Evolutionary conservation across 37 sponge, comb jelly and placozoan species (phyloP), one percentile per base, ranked within the genome.

Genomic region (Eunapius fragilis): DNA sequence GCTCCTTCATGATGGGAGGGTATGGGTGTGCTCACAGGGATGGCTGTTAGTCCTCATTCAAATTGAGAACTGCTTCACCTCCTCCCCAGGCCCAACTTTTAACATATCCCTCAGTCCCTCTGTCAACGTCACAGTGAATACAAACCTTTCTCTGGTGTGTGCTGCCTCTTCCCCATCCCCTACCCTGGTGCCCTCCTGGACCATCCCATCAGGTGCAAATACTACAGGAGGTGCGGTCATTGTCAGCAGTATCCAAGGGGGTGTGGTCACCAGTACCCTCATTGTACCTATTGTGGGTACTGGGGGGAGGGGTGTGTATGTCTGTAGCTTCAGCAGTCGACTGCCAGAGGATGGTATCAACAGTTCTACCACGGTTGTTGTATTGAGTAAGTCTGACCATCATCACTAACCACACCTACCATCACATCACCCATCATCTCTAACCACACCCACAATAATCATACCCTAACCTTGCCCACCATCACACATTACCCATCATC

Each of bases 191-290:
- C 14, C 58, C 22, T 13, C 58, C 58, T 58, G 58, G 58, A 58
- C 58, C 22, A 19, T 58, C 58, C 58, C 58, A 9, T 11, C 47
- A 9, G 47, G 7, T 11, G 47, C 47, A 58, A 58, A 58, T 11
- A 17, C 58, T 19, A 11, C 58, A 13, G 58, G 58, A 2, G 58
- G 58, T 58, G 58, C 14, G 58, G 14, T 19, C 58, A 11, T 58
- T 58, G 22, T 4, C 19, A 11, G 19, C 58, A 17, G 14, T 1
- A 58, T 17, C 2, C 7, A 11, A 13, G 58, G 22, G 24, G 84
- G 84, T 5, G 67, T 37, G 25, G 45, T 49, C 76, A 84, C 76
- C 17, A 50, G n/a, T 72, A 79, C 25, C 37, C 72, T 80, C 31
- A 38, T 30, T 13, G 33, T 87, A 2, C 4, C 27, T 10, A 80